Conservation (phyloP, 2,888 invertebrate species). For the Drosophila nr. fundita region DNA sequence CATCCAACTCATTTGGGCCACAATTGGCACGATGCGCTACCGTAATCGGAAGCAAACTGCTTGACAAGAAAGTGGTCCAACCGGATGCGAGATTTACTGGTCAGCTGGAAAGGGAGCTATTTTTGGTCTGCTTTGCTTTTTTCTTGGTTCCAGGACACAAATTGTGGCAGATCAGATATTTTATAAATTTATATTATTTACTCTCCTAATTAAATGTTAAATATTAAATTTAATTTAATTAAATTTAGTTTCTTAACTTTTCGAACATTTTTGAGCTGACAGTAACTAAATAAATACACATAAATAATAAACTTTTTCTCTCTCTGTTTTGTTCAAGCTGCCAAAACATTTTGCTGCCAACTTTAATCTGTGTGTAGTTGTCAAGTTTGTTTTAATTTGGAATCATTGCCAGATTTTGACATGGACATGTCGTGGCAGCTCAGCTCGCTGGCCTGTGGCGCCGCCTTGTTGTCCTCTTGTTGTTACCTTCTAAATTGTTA, state of each 20-base stretch:
- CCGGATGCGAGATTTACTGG: background rate
- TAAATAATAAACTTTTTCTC: background rate
- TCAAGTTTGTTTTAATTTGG: slow-evolving; percentile 2
- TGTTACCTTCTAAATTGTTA: slow-evolving; percentile 51
- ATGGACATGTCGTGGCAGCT: background rate
- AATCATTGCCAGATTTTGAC: slow-evolving; percentile 6
- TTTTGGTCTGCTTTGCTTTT: background rate
- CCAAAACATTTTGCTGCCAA: slow-evolving; percentile 3
- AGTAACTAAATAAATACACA: background rate
- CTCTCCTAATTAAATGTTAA: background rate
- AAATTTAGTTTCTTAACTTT: background rate
- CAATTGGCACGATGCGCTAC: background rate
- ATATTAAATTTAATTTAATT: background rate
- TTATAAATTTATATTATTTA: background rate
- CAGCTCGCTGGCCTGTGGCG: slow-evolving; percentile 3
- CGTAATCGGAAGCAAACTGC: background rate
- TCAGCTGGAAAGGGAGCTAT: background rate
- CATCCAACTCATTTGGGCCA: background rate
- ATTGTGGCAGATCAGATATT: background rate
- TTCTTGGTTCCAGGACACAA: background rate
- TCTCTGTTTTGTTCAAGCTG: slow-evolving; percentile 3
- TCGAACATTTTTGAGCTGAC: background rate
- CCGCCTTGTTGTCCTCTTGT: background rate
- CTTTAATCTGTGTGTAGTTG: slow-evolving; percentile 11
- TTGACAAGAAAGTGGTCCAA: background rate